Percentiles rank a stretch among this genome's conserved stretches.
These are phyloP conservation scores for Tetrao urogallus DNA, from an alignment of 2,113 vertebrate species.

Conservation along the genomic window DNA sequence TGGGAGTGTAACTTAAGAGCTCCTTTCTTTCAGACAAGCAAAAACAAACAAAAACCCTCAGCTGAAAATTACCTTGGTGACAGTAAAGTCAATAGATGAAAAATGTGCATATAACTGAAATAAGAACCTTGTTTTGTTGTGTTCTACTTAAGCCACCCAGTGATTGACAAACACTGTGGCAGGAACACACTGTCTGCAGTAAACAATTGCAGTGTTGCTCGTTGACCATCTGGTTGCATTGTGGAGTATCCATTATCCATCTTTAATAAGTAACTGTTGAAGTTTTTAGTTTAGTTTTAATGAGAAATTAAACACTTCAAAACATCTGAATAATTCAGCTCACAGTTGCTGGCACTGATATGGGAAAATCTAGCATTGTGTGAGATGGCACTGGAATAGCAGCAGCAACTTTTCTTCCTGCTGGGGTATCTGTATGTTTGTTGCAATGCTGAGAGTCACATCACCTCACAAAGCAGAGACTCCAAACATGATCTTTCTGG, in stretches of 20 bases:
- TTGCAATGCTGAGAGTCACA: background rate
- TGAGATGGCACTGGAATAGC: background rate
- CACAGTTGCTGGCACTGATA: background rate
- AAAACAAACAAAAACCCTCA: background rate
- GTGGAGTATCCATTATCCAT: background rate
- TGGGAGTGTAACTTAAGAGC: background rate
- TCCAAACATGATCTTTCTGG: background rate
- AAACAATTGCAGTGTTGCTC: background rate
- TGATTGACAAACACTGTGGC: background rate
- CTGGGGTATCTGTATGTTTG: background rate
- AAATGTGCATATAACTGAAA: background rate
- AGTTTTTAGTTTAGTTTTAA: conserved; percentile 10
- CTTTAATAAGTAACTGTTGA: background rate
- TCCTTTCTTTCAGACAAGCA: background rate
- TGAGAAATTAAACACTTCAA: conserved; percentile 45
- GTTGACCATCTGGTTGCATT: background rate
- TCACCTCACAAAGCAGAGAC: background rate
- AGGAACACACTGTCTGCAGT: background rate
- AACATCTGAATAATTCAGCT: conserved; percentile 58
- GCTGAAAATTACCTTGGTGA: background rate
- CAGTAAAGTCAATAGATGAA: background rate
- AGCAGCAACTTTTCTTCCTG: background rate
- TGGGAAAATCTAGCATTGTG: background rate
- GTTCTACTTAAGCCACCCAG: background rate
- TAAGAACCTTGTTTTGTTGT: background rate